phyloP scores from a whole-genome alignment of 2,113 vertebrate species.

The Myodes glareolus region DNA sequence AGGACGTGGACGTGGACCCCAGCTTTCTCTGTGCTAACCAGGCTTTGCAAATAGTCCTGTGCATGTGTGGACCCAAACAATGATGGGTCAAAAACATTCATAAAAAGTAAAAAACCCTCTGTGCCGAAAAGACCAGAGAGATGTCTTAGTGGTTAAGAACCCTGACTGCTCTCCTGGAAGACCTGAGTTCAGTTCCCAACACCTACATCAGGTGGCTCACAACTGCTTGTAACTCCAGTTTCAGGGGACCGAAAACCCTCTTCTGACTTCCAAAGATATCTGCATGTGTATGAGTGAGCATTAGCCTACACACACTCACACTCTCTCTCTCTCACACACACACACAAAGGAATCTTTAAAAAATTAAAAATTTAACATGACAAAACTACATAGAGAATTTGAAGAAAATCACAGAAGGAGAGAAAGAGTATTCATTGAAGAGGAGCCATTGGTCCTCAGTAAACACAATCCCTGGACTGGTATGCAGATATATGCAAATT shows the following conservation, averaged over 20 bases:
- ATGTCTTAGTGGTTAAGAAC: too few species aligned
- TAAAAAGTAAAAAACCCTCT: background rate
- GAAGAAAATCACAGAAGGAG: background rate
- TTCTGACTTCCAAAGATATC: background rate
- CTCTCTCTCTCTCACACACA: background rate
- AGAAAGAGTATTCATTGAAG: background rate
- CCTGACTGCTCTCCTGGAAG: background rate
- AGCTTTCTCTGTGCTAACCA: background rate
- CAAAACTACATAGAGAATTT: background rate
- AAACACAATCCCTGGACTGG: background rate
- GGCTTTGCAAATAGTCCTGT: background rate
- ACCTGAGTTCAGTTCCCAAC: background rate
- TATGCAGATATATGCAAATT: background rate
- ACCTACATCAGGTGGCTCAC: background rate
- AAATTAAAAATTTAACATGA: background rate
- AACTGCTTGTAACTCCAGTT: background rate
- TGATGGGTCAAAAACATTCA: background rate
- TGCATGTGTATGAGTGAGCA: background rate
- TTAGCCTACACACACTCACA: background rate
- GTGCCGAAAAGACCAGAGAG: background rate
- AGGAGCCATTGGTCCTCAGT: background rate
- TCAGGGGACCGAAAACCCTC: background rate
- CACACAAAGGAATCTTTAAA: too few species aligned
- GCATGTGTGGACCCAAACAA: background rate
- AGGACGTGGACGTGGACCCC: too few species aligned